phyloP scores from a whole-genome alignment of 2,797 vertebrate species.

The Neostethus bicornis region DNA sequence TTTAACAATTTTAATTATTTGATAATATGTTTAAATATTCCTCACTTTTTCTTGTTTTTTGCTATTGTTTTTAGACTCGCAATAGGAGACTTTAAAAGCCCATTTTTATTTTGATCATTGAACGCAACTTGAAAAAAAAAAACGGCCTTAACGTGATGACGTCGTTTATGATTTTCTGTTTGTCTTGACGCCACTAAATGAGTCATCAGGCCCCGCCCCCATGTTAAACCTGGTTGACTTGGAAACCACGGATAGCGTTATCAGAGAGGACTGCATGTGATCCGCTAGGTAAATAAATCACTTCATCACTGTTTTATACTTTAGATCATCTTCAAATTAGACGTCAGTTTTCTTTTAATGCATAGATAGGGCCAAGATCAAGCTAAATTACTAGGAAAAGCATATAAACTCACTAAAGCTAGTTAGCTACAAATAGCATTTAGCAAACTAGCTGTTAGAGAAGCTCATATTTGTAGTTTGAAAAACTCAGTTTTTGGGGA shows the following conservation, averaged over 20 bases:
- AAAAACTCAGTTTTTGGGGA: not conserved
- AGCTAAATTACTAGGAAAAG: not conserved
- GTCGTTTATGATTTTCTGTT: not conserved
- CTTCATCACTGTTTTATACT: not conserved
- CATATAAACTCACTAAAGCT: not conserved
- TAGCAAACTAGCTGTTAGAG: constrained; percentile 37
- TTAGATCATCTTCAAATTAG: not conserved
- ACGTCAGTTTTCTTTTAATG: not conserved
- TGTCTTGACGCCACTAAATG: constrained; percentile 23
- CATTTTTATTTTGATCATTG: too few relatives aligned
- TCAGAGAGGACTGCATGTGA: constrained; percentile 31
- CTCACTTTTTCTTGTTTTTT: too few relatives aligned
- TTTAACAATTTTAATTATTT: too few relatives aligned
- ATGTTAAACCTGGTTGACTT: constrained; percentile 46
- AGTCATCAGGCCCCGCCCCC: constrained; percentile 4
- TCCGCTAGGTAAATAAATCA: constrained; percentile 22
- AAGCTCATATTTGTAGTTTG: constrained; percentile 11
- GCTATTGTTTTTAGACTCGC: too few relatives aligned
- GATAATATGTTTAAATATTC: too few relatives aligned
- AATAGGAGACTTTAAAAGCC: too few relatives aligned
- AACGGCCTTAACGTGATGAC: constrained; percentile 1
- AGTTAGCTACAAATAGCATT: constrained; percentile 31
- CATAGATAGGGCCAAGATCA: not conserved
- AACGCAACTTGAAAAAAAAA: too few relatives aligned
- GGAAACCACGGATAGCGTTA: constrained; percentile 66